Evolutionary conservation across 2,113 vertebrate genomes (phyloP), one percentile per base, ranked within the genome.

Genomic region (Forbesichthys papilliferus): DNA sequence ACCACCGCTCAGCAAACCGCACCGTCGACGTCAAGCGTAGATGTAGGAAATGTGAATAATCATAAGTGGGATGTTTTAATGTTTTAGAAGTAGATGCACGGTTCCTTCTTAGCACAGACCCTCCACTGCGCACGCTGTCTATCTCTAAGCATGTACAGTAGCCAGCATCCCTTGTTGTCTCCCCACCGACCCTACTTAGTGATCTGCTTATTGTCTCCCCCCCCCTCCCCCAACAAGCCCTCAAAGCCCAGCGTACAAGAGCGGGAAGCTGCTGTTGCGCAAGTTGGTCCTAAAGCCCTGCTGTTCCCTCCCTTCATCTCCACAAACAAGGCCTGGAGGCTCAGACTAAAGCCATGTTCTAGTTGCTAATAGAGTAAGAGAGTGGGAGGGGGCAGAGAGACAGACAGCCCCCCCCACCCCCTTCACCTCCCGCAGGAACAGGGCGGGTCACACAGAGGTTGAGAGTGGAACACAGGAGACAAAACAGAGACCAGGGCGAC

Each of bases 331-430:
- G 80, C 81, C 20, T 5, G 18, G 36, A 68, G 58, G 74, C 68
- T 78, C 75, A 80, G 66, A 74, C 64, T 73, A 61, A 82, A 78
- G 85, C 81, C 68, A 48, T 4, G 77, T 84, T 84, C 86, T 87
- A 83, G 56, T 71, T 75, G 77, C 55, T 84, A 83, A 84, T 84
- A 79, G 79, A 47, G 71, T 51, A 83, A 84, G 83, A 79, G 79
- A 47, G 71, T 51, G 71, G 51, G 42, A 27, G 5, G 13, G 48
- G 12, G 66, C 46, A 14, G 27, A 36, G 48, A 47, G 27, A 59
- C 9, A 59, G 57, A 20, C 20, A 20, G 20, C 20, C 20, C 20
- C 20, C 20, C 20, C 20, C 20, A 16, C 16, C 20, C 20, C 20
- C 20, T 1, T 1, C 16, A 16, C 16, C 16, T 16, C n/a, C 9